Evolutionary conservation across 1,140 invertebrate species (phyloP).

Genomic region (Antheraea mylitta): DNA sequence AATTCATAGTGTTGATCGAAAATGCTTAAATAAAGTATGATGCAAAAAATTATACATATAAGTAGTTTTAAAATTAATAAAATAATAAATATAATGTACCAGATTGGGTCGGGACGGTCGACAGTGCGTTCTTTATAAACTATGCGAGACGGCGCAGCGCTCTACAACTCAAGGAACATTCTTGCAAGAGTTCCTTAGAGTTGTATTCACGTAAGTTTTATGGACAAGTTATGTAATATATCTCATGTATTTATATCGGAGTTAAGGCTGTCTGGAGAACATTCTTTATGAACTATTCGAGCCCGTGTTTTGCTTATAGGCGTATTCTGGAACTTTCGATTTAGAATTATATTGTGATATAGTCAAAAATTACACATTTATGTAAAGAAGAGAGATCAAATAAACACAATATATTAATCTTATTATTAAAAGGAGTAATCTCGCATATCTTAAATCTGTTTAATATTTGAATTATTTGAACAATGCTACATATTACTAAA

Average conservation of each 20-base stretch:
- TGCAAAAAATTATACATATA: no score
- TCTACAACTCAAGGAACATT: slow-evolving; percentile 64
- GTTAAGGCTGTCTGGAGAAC: neutral
- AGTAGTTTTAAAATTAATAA: neutral
- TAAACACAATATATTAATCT: no score
- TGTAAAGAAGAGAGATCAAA: no score
- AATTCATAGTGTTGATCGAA: no score
- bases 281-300: neutral
- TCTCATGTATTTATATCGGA: neutral
- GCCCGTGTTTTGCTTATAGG: neutral
- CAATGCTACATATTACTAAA: no score
- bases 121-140: slow-evolving; percentile 80
- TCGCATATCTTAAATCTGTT: no score
- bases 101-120: slow-evolving; percentile 80
- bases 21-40: no score
- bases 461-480: no score
- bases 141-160: slow-evolving; percentile 78
- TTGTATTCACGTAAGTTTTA: slow-evolving; percentile 81
- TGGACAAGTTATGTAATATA: neutral
- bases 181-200: slow-evolving; percentile 79
- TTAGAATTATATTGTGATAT: no score
- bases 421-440: no score
- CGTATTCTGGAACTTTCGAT: neutral
- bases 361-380: no score
- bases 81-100: neutral